These are phyloP conservation scores for Eriocheir sinensis DNA, from an alignment of 1,140 invertebrate species.

Conservation along the genomic window DNA sequence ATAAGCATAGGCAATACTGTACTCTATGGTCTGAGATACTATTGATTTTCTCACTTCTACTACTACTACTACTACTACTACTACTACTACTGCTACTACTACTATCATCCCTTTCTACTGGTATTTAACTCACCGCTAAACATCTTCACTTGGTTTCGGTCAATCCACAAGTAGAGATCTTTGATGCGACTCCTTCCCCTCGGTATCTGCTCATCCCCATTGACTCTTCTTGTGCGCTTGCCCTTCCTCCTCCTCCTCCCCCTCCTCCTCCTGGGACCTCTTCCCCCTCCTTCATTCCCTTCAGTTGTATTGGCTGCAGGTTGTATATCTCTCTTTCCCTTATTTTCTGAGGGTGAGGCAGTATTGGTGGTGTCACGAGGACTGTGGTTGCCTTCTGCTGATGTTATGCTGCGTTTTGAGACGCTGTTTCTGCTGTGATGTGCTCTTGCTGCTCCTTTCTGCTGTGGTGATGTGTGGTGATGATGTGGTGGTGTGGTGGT, in stretches of 20 bases:
- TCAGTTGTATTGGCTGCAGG: too few relatives aligned
- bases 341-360: too few relatives aligned
- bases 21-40: neutral
- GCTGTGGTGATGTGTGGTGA: neutral
- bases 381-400: neutral
- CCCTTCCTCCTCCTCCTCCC: neutral
- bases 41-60: neutral
- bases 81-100: neutral
- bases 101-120: neutral
- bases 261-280: neutral
- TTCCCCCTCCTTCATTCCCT: neutral
- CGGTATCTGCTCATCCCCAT: neutral
- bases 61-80: neutral
- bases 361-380: too few relatives aligned
- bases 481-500: neutral
- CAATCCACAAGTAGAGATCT: slow-evolving; percentile 91
- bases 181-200: slow-evolving; percentile 38
- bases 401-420: neutral
- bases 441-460: neutral
- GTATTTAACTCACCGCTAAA: slow-evolving; percentile 89
- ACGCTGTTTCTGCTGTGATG: neutral
- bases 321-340: too few relatives aligned
- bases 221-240: neutral
- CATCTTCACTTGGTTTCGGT: slow-evolving; percentile 93
- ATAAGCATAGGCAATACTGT: too few relatives aligned